Evolutionary conservation across 2,888 invertebrate genomes (phyloP), one percentile per base, ranked within the genome.

Genomic region (Apantesis nais): DNA sequence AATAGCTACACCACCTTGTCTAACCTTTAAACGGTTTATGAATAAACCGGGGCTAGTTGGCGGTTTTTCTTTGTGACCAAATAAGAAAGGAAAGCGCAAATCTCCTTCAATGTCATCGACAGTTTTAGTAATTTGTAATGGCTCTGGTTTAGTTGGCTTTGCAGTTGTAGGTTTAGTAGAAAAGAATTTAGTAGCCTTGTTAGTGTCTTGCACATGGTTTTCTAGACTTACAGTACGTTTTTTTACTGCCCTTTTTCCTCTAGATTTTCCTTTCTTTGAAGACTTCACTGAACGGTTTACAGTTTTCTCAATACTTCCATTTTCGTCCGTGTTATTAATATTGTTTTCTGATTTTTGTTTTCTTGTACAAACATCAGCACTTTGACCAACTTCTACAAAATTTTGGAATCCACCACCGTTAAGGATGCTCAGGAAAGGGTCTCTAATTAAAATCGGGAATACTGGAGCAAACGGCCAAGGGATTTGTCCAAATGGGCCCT

Each of bases 1-100:
- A 67, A 97, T 97, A 0, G 97, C 97, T 11, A 97, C 97, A 25
- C 97, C 97, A 4, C 97, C 97, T 86, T 96, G 96, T 74, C 96
- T 95, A 31, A 97, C 97, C 88, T 96, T 97, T 37, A 97, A 86
- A 78, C 95, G 95, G 78, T 97, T 96, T 71, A 97, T 97, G 75
- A 97, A 96, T 76, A 97, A 96, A 2, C 97, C 97, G 74, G 95
- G 96, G 74, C 95, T 96, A 0, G 95, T 82, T 25, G 93, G 92
- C 73, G 92, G 91, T 74, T 80, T 90, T 70, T 90, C 85, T 77
- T 86, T 91, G 71, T 91, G 83, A 39, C 90, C 90, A 74, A 92
- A 92, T 75, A 86, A 86, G 58, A 91, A 90, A 1, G 86, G 87
- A 72, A 90, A 88, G 58, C 91, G 86, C 22, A 90, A 74, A 48